These are phyloP conservation scores for Dasypus novemcinctus DNA, from an alignment of 2,113 vertebrate species.

Conservation along the genomic window DNA sequence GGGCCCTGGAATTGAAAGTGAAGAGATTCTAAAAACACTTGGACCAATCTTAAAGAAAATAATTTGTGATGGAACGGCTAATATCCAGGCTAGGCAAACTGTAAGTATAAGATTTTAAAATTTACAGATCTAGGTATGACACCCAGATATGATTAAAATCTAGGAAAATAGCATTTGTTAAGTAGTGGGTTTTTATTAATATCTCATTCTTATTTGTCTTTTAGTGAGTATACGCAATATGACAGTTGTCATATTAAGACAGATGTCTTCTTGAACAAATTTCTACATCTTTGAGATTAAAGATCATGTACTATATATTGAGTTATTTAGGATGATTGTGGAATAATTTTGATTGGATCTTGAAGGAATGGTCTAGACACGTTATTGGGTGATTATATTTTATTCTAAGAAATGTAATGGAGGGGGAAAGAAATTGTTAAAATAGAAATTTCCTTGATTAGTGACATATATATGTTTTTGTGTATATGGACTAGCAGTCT, in stretches of 20 bases:
- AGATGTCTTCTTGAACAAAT: too few relatives aligned
- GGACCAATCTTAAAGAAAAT: constrained; percentile 95
- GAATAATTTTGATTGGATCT: not conserved
- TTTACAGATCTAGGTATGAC: not conserved
- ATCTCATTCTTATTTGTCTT: constrained; percentile 16
- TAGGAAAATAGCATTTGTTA: not conserved
- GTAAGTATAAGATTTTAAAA: constrained; percentile 84
- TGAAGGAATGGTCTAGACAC: not conserved
- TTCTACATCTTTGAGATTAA: not conserved
- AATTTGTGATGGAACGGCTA: constrained; percentile 91
- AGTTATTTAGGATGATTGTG: not conserved
- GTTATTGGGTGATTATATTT: not conserved
- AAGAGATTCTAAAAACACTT: constrained; percentile 95
- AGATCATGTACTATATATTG: too few relatives aligned
- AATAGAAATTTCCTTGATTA: not conserved
- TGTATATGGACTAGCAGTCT: not conserved
- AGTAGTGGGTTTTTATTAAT: not conserved
- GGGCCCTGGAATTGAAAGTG: constrained; percentile 96
- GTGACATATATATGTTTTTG: not conserved
- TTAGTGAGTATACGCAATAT: not conserved
- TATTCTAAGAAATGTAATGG: not conserved
- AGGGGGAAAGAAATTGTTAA: not conserved
- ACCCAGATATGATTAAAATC: not conserved
- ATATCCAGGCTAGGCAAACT: constrained; percentile 91
- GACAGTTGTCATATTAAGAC: not conserved